phyloP scores from a whole-genome alignment of 2,888 invertebrate genomes.

The Eilema sororculum region DNA sequence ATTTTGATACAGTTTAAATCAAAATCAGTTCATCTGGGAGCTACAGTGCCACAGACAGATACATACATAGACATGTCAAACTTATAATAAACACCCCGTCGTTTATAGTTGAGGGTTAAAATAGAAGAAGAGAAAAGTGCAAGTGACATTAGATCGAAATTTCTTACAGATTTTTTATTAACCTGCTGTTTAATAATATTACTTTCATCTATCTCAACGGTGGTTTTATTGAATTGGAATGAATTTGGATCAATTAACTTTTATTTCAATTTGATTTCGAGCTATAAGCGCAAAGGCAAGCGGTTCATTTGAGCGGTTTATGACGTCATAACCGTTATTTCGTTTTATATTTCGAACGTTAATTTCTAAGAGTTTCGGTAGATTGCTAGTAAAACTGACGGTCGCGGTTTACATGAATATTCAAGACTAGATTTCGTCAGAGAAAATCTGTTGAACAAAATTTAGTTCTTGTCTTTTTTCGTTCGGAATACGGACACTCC shows the following conservation, averaged over 20 bases:
- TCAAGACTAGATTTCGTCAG: not conserved
- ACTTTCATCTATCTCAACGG: not conserved
- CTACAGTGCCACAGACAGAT: too few relatives aligned
- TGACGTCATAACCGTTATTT: constrained; percentile 20
- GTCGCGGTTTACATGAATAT: not conserved
- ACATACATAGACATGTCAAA: too few relatives aligned
- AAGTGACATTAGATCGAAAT: too few relatives aligned
- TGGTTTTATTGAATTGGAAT: constrained; percentile 43
- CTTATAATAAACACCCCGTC: too few relatives aligned
- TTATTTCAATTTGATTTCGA: constrained; percentile 53
- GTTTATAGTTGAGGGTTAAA: too few relatives aligned
- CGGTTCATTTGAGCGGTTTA: constrained; percentile 39
- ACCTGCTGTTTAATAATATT: not conserved
- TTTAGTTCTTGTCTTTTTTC: too few relatives aligned
- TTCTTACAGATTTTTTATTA: too few relatives aligned
- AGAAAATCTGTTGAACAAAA: not conserved
- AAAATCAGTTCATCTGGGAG: too few relatives aligned
- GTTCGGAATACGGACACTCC: too few relatives aligned
- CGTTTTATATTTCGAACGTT: constrained; percentile 44
- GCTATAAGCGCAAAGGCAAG: constrained; percentile 38
- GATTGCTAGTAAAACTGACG: constrained; percentile 8
- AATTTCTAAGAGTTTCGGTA: constrained; percentile 37
- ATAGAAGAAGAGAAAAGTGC: too few relatives aligned
- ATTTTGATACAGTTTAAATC: too few relatives aligned
- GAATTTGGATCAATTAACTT: constrained; percentile 46